Percentiles rank a stretch among this genome's conserved stretches.
These are phyloP conservation scores for Megaceryle maxima DNA, from an alignment of 2,113 vertebrate species.

Conservation along the genomic window DNA sequence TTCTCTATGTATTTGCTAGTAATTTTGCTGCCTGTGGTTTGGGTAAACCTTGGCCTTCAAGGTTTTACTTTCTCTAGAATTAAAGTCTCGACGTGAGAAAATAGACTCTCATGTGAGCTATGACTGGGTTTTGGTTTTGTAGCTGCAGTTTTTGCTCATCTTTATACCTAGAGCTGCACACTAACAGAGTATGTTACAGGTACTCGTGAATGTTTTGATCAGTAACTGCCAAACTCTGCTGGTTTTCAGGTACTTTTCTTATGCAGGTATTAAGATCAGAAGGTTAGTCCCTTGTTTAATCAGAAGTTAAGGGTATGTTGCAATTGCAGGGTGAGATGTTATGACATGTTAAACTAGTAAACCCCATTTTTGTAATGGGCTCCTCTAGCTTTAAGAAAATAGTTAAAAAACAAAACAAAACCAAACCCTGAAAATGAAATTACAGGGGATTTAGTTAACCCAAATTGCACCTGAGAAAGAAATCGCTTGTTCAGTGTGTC, in stretches of 20 bases:
- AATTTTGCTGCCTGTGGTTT: background rate
- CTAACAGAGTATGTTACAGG: background rate
- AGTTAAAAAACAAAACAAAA: background rate
- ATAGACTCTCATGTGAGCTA: rapidly evolving
- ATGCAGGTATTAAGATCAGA: background rate
- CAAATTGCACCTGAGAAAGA: background rate
- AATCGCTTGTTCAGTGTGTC: background rate
- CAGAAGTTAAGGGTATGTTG: background rate
- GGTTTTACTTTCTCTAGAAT: background rate
- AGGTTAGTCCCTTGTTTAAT: background rate
- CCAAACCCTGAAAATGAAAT: background rate
- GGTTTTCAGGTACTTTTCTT: background rate
- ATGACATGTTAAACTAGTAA: background rate
- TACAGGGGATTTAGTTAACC: background rate
- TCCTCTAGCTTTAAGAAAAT: background rate
- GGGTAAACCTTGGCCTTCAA: background rate
- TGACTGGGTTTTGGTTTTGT: background rate
- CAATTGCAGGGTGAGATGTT: background rate
- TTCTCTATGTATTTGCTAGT: background rate
- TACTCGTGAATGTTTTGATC: background rate
- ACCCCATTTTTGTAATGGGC: background rate
- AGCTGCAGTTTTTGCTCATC: background rate
- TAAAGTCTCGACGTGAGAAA: background rate
- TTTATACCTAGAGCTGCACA: background rate
- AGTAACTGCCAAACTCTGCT: background rate